phyloP scores from a whole-genome alignment of 35 echinoderm and acorn worm genomes.

The Stichopus chloronotus region DNA sequence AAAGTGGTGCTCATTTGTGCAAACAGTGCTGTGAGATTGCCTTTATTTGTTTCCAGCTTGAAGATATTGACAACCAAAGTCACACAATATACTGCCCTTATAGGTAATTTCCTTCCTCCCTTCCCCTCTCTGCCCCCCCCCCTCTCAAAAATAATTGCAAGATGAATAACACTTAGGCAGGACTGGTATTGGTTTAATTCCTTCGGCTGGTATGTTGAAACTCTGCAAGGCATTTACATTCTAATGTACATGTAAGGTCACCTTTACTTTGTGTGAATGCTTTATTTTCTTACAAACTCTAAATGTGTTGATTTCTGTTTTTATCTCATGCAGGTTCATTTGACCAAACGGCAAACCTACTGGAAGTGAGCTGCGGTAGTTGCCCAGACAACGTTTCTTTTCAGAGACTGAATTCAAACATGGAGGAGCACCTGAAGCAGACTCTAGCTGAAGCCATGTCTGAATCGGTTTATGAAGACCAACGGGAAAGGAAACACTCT shows the following conservation, averaged over 20 bases:
- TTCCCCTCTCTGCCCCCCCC: not conserved
- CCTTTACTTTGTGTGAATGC: not conserved
- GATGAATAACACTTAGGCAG: not conserved
- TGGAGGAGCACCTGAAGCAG: constrained; percentile 92
- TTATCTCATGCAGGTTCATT: constrained; percentile 54
- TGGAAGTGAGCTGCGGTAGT: constrained; percentile 81
- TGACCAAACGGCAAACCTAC: constrained; percentile 76
- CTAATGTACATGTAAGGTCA: not conserved
- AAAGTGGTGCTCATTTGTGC: too few relatives aligned
- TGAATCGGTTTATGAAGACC: constrained; percentile 57
- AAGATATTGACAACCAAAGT: too few relatives aligned
- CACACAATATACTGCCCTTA: not conserved
- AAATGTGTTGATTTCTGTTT: not conserved
- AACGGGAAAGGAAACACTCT: constrained; percentile 49
- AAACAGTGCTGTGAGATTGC: too few relatives aligned
- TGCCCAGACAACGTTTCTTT: constrained; percentile 65
- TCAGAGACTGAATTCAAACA: constrained; percentile 66
- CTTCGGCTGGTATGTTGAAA: not conserved
- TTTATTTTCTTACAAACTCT: not conserved
- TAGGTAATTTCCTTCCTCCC: not conserved
- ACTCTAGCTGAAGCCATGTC: constrained; percentile 96
- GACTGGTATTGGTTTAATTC: not conserved
- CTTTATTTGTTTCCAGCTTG: too few relatives aligned
- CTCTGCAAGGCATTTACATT: not conserved
- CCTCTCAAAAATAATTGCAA: not conserved